phyloP scores from a whole-genome alignment of 2,113 vertebrate genomes.

The Prionailurus viverrinus region DNA sequence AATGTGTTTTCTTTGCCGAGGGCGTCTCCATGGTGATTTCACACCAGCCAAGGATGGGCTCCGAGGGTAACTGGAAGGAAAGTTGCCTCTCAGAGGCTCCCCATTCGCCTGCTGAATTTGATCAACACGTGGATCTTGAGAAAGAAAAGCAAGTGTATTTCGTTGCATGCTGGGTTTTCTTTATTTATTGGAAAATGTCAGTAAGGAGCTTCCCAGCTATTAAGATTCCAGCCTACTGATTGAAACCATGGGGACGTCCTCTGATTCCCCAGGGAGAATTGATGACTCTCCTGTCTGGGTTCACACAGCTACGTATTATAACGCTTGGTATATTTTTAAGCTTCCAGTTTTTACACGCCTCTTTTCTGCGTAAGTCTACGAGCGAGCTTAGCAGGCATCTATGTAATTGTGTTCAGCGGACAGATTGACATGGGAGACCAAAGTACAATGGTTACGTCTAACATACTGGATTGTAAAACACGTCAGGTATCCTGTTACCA shows the following conservation, averaged over 20 bases:
- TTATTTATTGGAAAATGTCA: not conserved
- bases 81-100: not conserved
- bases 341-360: not conserved
- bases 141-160: not conserved
- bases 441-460: not conserved
- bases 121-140: not conserved
- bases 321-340: not conserved
- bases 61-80: not conserved
- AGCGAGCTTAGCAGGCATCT: not conserved
- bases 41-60: not conserved
- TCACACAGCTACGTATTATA: not conserved
- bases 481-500: not conserved
- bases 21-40: not conserved
- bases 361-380: not conserved
- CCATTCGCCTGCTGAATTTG: not conserved
- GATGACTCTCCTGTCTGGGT: not conserved
- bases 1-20: not conserved
- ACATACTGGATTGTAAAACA: not conserved
- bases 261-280: not conserved
- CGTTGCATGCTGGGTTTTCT: not conserved
- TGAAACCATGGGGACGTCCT: not conserved
- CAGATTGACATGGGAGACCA: too few relatives aligned
- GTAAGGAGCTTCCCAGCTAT: not conserved
- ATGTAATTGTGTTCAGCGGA: not conserved
- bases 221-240: not conserved